Evolutionary conservation across 2,797 vertebrate genomes (phyloP).

Genomic region (Esox masquinongy): DNA sequence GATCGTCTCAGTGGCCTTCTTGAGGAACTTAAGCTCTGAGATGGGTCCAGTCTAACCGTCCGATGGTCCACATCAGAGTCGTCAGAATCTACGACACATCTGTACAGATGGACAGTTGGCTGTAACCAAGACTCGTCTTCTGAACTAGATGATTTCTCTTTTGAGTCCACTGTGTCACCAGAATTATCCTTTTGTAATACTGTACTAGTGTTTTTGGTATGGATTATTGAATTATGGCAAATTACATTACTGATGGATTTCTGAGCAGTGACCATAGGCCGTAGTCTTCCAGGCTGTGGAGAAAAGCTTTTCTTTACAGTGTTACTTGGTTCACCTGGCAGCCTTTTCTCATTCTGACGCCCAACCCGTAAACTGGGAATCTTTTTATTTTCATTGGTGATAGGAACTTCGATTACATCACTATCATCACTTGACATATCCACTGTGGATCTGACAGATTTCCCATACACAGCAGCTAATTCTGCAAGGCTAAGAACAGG

Average conservation of each 20-base stretch:
- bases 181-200: conserved; percentile 66
- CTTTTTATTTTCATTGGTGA: conserved; percentile 38
- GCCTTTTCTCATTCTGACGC: conserved; percentile 15
- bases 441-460: conserved; percentile 18
- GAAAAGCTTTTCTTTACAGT: conserved; percentile 24
- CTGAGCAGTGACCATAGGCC: conserved; percentile 48
- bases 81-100: conserved; percentile 1
- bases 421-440: conserved; percentile 71
- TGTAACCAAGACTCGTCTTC: conserved; percentile 32
- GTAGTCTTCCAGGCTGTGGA: not conserved
- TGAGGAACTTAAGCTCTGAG: not conserved
- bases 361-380: not conserved
- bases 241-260: conserved; percentile 16
- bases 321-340: not conserved
- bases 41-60: conserved; percentile 15
- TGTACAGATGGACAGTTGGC: not conserved
- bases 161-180: conserved; percentile 50
- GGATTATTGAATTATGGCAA: conserved; percentile 49
- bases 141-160: conserved; percentile 37
- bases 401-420: conserved; percentile 68
- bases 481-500: conserved; percentile 66
- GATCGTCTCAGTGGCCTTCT: conserved; percentile 10
- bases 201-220: conserved; percentile 45
- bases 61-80: conserved; percentile 17
- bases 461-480: conserved; percentile 44